These are phyloP conservation scores for Tupaia chinensis DNA, from an alignment of 2,113 vertebrate genomes.

Conservation along the genomic window DNA sequence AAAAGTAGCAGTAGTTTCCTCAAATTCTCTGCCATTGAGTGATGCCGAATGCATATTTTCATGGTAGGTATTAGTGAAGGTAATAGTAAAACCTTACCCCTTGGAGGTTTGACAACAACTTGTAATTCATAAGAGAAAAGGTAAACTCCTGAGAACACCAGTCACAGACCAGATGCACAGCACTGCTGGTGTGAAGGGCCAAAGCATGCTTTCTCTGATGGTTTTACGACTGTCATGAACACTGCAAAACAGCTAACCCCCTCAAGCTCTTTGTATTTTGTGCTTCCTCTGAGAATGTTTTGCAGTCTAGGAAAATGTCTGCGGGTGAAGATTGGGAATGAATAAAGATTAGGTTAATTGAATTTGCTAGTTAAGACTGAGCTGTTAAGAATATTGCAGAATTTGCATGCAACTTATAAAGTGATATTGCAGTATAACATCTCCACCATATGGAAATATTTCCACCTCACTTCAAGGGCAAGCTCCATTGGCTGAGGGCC, in stretches of 20 bases:
- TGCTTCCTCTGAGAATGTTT: conserved; percentile 35
- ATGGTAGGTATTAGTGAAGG: background rate
- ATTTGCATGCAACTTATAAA: conserved; percentile 36
- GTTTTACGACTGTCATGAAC: conserved; percentile 27
- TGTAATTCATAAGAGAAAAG: conserved; percentile 21
- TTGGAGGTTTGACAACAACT: conserved; percentile 1
- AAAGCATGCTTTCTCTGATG: background rate
- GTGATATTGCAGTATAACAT: background rate
- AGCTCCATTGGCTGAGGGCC: conserved; percentile 50
- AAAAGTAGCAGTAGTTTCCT: background rate
- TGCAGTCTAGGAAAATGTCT: conserved; percentile 51
- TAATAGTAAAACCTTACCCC: conserved; percentile 34
- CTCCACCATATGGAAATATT: conserved; percentile 69
- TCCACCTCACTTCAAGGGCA: conserved; percentile 59
- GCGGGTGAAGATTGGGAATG: conserved; percentile 34
- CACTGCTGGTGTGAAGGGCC: background rate
- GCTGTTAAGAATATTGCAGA: conserved; percentile 32
- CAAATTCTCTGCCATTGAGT: conserved; percentile 24
- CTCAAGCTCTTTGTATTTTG: conserved; percentile 32
- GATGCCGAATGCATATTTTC: conserved; percentile 4
- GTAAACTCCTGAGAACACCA: background rate
- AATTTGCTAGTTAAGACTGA: background rate
- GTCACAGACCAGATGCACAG: background rate
- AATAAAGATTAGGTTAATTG: conserved; percentile 37
- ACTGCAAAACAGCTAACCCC: conserved; percentile 35